Conservation (phyloP, 2,888 invertebrate species). For the Agrenia bidenticulata region DNA sequence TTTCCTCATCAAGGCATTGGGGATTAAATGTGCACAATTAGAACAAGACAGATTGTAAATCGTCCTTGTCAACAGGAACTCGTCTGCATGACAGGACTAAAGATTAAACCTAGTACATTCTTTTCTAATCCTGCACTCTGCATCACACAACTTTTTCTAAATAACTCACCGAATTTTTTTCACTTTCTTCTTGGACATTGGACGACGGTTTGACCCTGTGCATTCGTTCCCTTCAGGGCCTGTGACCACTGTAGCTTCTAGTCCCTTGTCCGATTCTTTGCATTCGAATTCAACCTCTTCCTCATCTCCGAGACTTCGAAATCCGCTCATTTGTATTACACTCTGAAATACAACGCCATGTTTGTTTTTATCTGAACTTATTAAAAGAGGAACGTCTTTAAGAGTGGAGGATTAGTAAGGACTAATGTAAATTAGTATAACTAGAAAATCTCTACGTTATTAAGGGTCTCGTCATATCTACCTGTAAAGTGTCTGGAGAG, state of each 20-base stretch:
- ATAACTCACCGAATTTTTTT: constrained; percentile 73
- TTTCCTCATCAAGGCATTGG: background rate
- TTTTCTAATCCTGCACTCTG: too few relatives aligned
- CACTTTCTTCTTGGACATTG: constrained; percentile 77
- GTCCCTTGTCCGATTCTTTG: constrained; percentile 78
- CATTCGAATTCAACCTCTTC: constrained; percentile 87
- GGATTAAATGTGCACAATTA: constrained; percentile 2
- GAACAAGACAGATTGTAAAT: constrained; percentile 16
- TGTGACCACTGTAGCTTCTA: constrained; percentile 82
- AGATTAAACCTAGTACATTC: too few relatives aligned
- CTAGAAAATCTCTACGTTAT: too few relatives aligned
- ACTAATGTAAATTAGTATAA: too few relatives aligned
- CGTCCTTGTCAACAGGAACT: constrained; percentile 5
- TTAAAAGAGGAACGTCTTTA: too few relatives aligned
- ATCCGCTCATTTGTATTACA: constrained; percentile 86
- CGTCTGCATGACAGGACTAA: background rate
- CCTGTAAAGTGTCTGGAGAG: too few relatives aligned
- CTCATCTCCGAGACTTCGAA: constrained; percentile 82
- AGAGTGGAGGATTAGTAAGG: too few relatives aligned
- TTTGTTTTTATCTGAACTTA: background rate
- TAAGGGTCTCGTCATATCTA: too few relatives aligned
- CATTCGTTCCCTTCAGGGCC: constrained; percentile 77
- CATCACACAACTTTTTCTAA: background rate
- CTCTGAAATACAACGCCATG: constrained; percentile 63
- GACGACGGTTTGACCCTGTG: constrained; percentile 77